phyloP scores from a whole-genome alignment of 1,140 invertebrate genomes.

The Popillia japonica region DNA sequence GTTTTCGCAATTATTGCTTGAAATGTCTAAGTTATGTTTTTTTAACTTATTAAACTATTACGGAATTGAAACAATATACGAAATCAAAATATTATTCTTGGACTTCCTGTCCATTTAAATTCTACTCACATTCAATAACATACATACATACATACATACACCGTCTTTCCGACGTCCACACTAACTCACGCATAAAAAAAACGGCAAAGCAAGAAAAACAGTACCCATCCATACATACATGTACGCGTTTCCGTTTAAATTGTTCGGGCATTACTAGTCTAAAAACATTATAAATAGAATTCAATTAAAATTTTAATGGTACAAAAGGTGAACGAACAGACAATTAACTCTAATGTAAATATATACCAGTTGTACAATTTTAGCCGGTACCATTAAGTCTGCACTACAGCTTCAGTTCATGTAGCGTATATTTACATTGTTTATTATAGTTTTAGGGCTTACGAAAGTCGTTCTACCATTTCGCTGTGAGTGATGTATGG shows the following conservation, averaged over 20 bases:
- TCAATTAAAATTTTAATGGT: slow-evolving; percentile 16
- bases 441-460: neutral
- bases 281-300: slow-evolving; percentile 16
- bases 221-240: neutral
- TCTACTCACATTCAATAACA: too few species aligned
- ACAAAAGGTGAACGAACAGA: slow-evolving; percentile 2
- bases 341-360: slow-evolving; percentile 7
- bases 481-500: neutral
- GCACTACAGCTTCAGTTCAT: neutral
- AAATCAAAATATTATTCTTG: too few species aligned
- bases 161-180: too few species aligned
- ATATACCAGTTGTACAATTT: neutral
- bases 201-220: neutral
- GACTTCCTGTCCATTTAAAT: too few species aligned
- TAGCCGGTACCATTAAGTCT: neutral
- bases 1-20: too few species aligned
- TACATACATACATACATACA: too few species aligned
- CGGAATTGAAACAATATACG: too few species aligned
- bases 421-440: slow-evolving; percentile 4
- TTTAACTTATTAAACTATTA: too few species aligned
- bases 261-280: neutral
- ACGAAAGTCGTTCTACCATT: neutral
- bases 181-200: too few species aligned
- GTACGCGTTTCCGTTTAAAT: neutral
- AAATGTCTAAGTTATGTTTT: too few species aligned